Conservation (phyloP, 1,140 invertebrate species). For the Ditylenchus dipsaci region DNA sequence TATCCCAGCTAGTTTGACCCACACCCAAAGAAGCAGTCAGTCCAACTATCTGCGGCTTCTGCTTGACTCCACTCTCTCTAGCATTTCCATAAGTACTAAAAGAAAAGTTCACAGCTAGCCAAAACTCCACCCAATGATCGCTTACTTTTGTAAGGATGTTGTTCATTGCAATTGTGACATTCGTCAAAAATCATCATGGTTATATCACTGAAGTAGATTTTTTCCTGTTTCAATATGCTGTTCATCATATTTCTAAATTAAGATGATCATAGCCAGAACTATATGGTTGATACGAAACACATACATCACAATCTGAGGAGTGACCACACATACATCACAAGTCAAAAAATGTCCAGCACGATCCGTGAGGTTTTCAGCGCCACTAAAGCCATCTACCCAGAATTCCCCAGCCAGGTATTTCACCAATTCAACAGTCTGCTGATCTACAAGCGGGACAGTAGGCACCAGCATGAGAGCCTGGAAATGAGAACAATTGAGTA, state of each 20-base stretch:
- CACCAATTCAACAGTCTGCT: slow-evolving; percentile 31
- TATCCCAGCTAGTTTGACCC: slow-evolving; percentile 31
- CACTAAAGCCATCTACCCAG: slow-evolving; percentile 36
- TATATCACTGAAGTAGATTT: slow-evolving; percentile 37
- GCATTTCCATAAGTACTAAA: slow-evolving; percentile 41
- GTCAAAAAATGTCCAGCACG: slow-evolving; percentile 28
- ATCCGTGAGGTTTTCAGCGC: slow-evolving; percentile 25
- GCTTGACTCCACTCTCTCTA: slow-evolving; percentile 25
- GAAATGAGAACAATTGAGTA: background rate
- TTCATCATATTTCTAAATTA: slow-evolving; percentile 50
- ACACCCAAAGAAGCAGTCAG: slow-evolving; percentile 48
- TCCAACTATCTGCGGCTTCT: slow-evolving; percentile 43
- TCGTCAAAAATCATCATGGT: slow-evolving; percentile 48
- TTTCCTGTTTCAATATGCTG: slow-evolving; percentile 24
- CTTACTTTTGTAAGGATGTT: slow-evolving; percentile 44
- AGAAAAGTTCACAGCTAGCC: slow-evolving; percentile 1
- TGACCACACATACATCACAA: slow-evolving; percentile 42
- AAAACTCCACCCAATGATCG: background rate
- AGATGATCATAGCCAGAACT: slow-evolving; percentile 2
- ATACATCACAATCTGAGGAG: slow-evolving; percentile 43
- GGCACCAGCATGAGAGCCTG: slow-evolving; percentile 43
- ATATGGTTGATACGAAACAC: background rate
- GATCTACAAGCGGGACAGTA: slow-evolving; percentile 47
- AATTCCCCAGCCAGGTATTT: slow-evolving; percentile 23
- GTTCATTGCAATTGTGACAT: slow-evolving; percentile 41